Evolutionary conservation across 2,888 invertebrate genomes (phyloP).

Genomic region (Subacronicta megacephala): DNA sequence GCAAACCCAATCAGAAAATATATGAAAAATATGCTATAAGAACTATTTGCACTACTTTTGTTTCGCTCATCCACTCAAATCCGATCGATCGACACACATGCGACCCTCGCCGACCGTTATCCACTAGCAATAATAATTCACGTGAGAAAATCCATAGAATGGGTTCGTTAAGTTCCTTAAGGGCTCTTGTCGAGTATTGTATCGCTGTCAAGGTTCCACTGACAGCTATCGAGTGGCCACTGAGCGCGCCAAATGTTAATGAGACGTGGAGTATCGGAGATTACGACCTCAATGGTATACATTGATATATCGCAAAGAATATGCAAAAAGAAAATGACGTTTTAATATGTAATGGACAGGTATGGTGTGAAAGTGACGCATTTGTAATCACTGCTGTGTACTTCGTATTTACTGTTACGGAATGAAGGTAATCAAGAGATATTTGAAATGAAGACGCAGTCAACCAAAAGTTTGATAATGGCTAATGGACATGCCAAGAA

Average conservation of each 20-base stretch:
- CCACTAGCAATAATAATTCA: constrained; percentile 72
- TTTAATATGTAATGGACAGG: constrained; percentile 49
- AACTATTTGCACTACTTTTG: constrained; percentile 10
- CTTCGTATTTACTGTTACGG: constrained; percentile 1
- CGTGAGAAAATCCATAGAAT: constrained; percentile 87
- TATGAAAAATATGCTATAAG: constrained; percentile 14
- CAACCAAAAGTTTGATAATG: background rate
- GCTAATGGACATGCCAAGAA: constrained; percentile 1
- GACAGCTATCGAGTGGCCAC: constrained; percentile 74
- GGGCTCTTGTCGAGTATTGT: constrained; percentile 80
- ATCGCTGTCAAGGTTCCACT: constrained; percentile 75
- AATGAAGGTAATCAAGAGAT: constrained; percentile 2
- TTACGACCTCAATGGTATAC: constrained; percentile 52
- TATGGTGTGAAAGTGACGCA: constrained; percentile 33
- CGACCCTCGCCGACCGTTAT: constrained; percentile 50
- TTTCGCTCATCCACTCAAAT: constrained; percentile 35
- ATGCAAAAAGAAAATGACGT: constrained; percentile 54
- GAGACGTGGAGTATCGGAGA: constrained; percentile 54
- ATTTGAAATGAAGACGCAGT: constrained; percentile 4
- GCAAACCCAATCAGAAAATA: background rate
- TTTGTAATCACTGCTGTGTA: constrained; percentile 14
- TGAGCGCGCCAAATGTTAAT: constrained; percentile 66
- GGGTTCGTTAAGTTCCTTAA: constrained; percentile 85
- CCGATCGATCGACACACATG: constrained; percentile 50
- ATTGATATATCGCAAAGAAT: constrained; percentile 58